Evolutionary conservation across 2,113 vertebrate species (phyloP).

Genomic region (Hemiscyllium ocellatum): DNA sequence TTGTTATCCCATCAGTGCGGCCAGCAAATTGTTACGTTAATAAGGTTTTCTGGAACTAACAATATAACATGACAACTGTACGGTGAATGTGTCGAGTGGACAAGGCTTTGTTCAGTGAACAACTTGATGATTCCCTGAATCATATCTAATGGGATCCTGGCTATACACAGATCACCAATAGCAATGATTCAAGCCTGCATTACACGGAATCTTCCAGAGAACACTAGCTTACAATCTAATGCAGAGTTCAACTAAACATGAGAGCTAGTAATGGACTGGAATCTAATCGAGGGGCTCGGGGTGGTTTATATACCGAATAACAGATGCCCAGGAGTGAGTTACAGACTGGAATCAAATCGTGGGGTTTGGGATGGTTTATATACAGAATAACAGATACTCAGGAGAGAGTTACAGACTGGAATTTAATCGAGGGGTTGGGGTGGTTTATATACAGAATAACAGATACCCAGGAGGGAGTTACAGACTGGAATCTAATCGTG

Average conservation of each 20-base stretch:
- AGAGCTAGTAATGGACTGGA: not conserved
- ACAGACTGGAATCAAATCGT: too few species aligned
- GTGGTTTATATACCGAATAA: too few species aligned
- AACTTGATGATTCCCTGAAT: too few species aligned
- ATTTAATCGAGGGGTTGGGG: not conserved
- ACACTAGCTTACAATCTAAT: not conserved
- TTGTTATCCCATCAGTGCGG: not conserved
- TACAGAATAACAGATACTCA: too few species aligned
- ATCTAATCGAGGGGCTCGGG: not conserved
- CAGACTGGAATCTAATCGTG: not conserved
- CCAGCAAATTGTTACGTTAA: not conserved
- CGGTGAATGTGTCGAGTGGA: not conserved
- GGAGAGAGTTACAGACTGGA: too few species aligned
- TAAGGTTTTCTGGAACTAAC: not conserved
- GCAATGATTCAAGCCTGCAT: not conserved
- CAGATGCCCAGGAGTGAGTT: too few species aligned
- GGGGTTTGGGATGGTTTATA: too few species aligned
- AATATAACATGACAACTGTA: too few species aligned
- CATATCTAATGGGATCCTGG: not conserved
- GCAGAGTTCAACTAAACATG: not conserved
- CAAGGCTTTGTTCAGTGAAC: not conserved
- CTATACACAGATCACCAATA: too few species aligned
- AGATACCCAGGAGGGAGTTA: too few species aligned
- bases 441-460: too few species aligned
- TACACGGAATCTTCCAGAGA: not conserved